Conservation (phyloP, 2,888 invertebrate species). For the Rhamnusium bicolor region DNA sequence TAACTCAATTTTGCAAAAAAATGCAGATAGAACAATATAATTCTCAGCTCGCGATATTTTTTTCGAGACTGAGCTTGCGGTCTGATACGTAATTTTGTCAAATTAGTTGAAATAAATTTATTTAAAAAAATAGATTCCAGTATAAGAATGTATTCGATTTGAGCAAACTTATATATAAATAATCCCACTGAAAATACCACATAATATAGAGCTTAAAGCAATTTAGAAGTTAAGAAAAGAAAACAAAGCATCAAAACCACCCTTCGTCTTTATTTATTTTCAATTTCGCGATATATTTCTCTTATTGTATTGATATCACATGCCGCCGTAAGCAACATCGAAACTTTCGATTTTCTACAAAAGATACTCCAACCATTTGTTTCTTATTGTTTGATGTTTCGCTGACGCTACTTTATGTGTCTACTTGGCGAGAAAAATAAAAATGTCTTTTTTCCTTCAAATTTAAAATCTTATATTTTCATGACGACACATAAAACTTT, state of each 20-base stretch:
- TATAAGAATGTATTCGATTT: too few species aligned
- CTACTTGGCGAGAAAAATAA: conserved; percentile 15
- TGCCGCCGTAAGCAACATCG: background rate
- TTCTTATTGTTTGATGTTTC: conserved; percentile 16
- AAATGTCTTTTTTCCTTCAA: background rate
- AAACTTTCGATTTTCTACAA: conserved; percentile 17
- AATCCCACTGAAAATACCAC: background rate
- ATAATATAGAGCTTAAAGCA: background rate
- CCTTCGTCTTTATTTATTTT: conserved; percentile 8
- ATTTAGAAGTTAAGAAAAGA: background rate
- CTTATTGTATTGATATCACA: conserved; percentile 9
- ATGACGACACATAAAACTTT: background rate
- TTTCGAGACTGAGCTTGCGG: too few species aligned
- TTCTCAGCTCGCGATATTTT: too few species aligned
- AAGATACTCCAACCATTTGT: conserved; percentile 15
- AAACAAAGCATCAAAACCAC: background rate
- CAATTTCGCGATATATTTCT: conserved; percentile 18
- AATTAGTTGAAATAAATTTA: too few species aligned
- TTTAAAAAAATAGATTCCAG: too few species aligned
- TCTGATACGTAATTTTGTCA: too few species aligned
- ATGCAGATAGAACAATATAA: too few species aligned
- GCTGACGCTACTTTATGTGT: conserved; percentile 13
- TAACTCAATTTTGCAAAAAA: too few species aligned
- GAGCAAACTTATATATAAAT: too few species aligned
- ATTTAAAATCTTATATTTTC: conserved; percentile 3